These are phyloP conservation scores for Periparus ater DNA, from an alignment of 2,797 vertebrate species.

Conservation along the genomic window DNA sequence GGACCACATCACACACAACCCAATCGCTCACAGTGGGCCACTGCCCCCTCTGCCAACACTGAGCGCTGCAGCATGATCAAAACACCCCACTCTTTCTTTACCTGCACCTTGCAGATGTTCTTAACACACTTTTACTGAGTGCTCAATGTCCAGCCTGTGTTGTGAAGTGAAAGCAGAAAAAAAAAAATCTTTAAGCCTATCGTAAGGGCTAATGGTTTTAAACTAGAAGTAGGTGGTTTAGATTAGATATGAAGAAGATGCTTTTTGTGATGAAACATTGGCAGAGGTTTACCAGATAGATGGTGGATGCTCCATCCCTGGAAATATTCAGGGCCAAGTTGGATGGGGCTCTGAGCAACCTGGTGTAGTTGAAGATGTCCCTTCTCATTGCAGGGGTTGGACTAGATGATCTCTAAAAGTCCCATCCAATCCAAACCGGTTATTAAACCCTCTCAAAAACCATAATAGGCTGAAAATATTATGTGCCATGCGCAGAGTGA, in stretches of 20 bases:
- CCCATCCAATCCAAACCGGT: neutral
- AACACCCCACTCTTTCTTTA: fast-evolving
- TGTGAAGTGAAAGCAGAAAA: neutral
- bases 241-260: neutral
- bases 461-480: neutral
- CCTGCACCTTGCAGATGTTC: neutral
- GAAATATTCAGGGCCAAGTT: neutral
- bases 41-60: neutral
- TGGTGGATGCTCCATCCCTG: neutral
- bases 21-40: neutral
- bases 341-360: neutral
- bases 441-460: neutral
- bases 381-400: neutral
- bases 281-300: neutral
- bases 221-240: neutral
- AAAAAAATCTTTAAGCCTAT: neutral
- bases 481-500: neutral
- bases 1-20: neutral
- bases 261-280: neutral
- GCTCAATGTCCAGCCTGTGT: neutral
- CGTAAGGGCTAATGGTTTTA: neutral
- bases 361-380: neutral
- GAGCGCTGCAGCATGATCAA: neutral
- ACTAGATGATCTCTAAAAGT: neutral
- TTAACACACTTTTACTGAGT: neutral